phyloP scores from a whole-genome alignment of 2,797 vertebrate species.

The Muscicapa comitata region DNA sequence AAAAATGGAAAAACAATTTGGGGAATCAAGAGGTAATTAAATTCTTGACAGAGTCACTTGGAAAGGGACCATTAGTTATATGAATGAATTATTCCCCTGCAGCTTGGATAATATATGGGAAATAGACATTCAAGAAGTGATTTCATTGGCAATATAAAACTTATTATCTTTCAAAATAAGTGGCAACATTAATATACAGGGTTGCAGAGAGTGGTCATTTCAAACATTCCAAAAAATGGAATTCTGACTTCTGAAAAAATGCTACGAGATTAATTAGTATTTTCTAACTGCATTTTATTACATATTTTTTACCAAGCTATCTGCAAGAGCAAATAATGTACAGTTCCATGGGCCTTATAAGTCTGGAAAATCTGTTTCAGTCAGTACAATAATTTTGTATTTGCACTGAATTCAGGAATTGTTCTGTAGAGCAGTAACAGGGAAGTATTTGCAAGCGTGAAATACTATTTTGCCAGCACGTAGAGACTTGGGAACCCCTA shows the following conservation, averaged over 20 bases:
- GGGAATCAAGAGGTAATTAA: slow-evolving; percentile 52
- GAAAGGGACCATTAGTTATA: slow-evolving; percentile 11
- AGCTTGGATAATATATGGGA: neutral
- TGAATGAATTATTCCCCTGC: neutral
- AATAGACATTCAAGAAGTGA: slow-evolving; percentile 28
- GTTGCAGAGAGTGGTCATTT: neutral
- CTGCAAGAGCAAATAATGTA: neutral
- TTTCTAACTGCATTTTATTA: neutral
- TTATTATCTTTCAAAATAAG: neutral
- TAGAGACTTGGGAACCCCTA: neutral
- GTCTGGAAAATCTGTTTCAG: neutral
- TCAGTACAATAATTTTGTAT: neutral
- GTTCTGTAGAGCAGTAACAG: neutral
- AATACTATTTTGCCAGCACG: neutral
- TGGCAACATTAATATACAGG: neutral
- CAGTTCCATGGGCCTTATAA: neutral
- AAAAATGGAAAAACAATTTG: slow-evolving; percentile 38
- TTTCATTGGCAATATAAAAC: neutral
- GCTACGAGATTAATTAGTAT: neutral
- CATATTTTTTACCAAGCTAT: neutral
- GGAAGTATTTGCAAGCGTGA: neutral
- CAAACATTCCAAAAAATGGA: neutral
- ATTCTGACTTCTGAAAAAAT: neutral
- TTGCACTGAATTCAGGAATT: neutral
- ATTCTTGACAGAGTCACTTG: slow-evolving; percentile 40